A percentile compares a stretch with the other conserved stretches of the same genome.
Conservation (phyloP, 2,797 vertebrate genomes). For the Falco columbarius region DNA sequence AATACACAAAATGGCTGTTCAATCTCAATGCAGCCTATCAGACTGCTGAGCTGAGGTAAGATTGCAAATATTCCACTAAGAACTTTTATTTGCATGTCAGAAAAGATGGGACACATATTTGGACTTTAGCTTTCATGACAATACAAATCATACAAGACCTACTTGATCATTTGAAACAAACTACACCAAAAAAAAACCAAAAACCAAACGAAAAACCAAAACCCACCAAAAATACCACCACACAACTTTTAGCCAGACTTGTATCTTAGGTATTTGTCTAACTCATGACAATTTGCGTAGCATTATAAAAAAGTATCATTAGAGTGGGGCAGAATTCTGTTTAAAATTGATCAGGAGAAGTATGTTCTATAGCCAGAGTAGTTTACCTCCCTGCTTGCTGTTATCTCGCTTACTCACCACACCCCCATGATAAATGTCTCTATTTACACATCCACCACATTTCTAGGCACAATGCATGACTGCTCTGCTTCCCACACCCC, state of each 20-base stretch:
- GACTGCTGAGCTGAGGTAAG: not conserved
- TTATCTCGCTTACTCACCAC: not conserved
- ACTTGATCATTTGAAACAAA: not conserved
- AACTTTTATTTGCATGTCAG: not conserved
- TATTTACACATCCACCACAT: not conserved
- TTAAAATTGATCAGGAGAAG: not conserved
- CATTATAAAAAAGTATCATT: not conserved
- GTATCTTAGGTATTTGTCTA: not conserved
- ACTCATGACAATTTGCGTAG: not conserved
- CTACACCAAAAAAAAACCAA: fast-evolving
- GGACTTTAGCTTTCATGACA: not conserved
- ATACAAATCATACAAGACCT: not conserved
- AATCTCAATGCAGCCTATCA: not conserved
- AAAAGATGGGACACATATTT: not conserved
- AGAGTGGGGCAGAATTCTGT: not conserved
- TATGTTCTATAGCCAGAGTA: not conserved
- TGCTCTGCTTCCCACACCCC: too few species aligned
- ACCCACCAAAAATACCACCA: too few species aligned
- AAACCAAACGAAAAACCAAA: too few species aligned
- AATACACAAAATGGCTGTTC: slow-evolving; percentile 28
- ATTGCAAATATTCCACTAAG: not conserved
- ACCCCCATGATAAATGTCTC: fast-evolving
- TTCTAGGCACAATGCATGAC: fast-evolving
- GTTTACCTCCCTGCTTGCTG: not conserved
- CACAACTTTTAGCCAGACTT: not conserved